Conservation (phyloP, 2,797 vertebrate genomes). For the Pogoniulus pusillus region DNA sequence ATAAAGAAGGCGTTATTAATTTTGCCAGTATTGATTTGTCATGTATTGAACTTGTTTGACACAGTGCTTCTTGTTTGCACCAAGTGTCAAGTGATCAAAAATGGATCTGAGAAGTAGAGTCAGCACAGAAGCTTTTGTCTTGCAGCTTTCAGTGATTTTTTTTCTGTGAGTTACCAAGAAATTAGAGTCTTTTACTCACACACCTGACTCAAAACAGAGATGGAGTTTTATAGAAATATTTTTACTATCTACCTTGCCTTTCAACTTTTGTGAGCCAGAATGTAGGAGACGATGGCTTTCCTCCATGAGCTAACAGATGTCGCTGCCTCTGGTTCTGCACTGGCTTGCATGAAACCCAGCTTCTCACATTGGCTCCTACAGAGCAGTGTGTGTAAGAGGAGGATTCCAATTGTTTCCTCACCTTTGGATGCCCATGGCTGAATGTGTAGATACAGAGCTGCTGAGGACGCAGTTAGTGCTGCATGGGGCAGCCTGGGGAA, state of each 20-base stretch:
- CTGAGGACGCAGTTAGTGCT: neutral
- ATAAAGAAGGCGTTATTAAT: neutral
- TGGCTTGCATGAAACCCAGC: neutral
- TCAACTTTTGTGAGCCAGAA: neutral
- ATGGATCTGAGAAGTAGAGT: neutral
- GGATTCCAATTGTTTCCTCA: neutral
- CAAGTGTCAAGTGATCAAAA: neutral
- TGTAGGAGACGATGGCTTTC: neutral
- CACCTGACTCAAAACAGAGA: neutral
- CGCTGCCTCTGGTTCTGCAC: neutral
- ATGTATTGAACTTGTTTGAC: neutral
- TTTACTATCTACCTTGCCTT: neutral
- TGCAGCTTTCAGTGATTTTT: neutral
- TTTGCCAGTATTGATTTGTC: conserved; percentile 21
- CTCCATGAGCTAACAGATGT: neutral
- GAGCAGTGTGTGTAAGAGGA: neutral
- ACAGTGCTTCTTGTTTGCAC: neutral
- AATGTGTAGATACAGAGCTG: rapidly evolving
- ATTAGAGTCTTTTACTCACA: neutral
- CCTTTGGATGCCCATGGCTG: neutral
- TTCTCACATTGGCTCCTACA: neutral
- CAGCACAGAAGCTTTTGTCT: neutral
- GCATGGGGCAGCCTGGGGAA: neutral
- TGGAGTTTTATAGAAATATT: neutral
- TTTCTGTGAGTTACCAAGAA: neutral